Conservation (phyloP, 92 coral and sea anemone genomes). For the Epizoanthus fatuus region DNA sequence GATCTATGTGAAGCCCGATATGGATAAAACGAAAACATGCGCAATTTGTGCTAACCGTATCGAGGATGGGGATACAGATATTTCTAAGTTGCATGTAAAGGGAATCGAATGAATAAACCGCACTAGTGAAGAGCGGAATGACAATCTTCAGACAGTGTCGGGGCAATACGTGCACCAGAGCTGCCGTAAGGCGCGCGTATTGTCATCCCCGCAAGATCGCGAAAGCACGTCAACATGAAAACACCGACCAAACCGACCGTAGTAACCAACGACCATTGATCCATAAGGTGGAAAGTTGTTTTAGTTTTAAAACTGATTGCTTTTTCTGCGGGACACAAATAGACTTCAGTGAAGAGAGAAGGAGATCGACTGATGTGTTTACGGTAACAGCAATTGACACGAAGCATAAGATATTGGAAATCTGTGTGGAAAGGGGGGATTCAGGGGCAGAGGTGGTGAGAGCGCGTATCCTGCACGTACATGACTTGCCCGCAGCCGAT, state of each 20-base stretch:
- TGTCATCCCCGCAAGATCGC: slow-evolving; percentile 21
- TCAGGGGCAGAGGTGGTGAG: slow-evolving; percentile 52
- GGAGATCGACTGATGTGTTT: slow-evolving; percentile 34
- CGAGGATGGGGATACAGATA: slow-evolving; percentile 6
- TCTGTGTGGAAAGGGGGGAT: slow-evolving; percentile 49
- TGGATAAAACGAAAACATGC: slow-evolving; percentile 23
- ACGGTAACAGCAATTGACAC: slow-evolving; percentile 45
- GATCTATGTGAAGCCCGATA: slow-evolving; percentile 6
- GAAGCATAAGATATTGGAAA: slow-evolving; percentile 23
- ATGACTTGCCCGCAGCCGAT: slow-evolving; percentile 65
- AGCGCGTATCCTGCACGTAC: slow-evolving; percentile 43
- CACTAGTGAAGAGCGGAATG: slow-evolving; percentile 41
- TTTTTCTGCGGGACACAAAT: no score
- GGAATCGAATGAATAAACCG: slow-evolving; percentile 46
- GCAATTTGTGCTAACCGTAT: slow-evolving; percentile 32
- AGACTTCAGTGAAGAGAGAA: no score
- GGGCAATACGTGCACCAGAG: slow-evolving; percentile 28
- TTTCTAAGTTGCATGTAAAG: slow-evolving; percentile 26
- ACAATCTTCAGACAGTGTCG: slow-evolving; percentile 4
- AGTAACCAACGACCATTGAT: no score
- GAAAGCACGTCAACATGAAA: slow-evolving; percentile 11
- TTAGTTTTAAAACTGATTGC: no score
- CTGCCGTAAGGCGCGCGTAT: slow-evolving; percentile 30
- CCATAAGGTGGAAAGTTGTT: no score
- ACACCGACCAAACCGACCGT: background rate